These are phyloP conservation scores for Dioctria rufipes DNA, from an alignment of 2,888 invertebrate species.

Conservation along the genomic window DNA sequence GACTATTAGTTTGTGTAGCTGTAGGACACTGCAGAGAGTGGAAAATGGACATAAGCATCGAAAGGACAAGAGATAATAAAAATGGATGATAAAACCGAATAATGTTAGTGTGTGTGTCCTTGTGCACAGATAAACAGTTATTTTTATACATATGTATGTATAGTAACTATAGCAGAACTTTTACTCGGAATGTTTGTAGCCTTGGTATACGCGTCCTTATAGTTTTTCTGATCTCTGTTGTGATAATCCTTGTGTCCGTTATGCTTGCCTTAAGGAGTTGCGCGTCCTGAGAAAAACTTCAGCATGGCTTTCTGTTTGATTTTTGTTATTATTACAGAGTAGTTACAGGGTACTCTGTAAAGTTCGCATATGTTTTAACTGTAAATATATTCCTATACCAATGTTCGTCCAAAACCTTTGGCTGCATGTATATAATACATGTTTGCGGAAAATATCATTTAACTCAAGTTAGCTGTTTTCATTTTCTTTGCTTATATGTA, in stretches of 20 bases:
- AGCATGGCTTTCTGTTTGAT: conserved; percentile 9
- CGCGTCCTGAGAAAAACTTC: conserved; percentile 11
- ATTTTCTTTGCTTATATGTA: conserved; percentile 15
- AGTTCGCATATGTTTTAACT: conserved; percentile 16
- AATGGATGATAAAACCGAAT: conserved; percentile 44
- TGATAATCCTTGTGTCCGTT: conserved; percentile 18
- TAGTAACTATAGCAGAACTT: conserved; percentile 5
- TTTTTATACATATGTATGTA: neutral
- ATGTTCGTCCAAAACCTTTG: no score
- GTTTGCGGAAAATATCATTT: conserved; percentile 7
- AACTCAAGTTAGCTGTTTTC: neutral
- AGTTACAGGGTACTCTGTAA: neutral
- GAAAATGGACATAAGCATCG: conserved; percentile 29
- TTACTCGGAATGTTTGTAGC: conserved; percentile 25
- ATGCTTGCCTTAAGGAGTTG: conserved; percentile 8
- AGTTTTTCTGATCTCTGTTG: conserved; percentile 37
- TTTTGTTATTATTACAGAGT: no score
- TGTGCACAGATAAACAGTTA: conserved; percentile 7
- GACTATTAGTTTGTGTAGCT: conserved; percentile 1
- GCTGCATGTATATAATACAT: no score
- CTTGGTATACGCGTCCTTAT: neutral
- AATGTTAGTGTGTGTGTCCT: conserved; percentile 45
- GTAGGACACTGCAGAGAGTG: conserved; percentile 42
- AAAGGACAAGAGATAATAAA: conserved; percentile 43
- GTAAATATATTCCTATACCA: neutral